These are phyloP conservation scores for Pammene fasciana DNA, from an alignment of 2,888 invertebrate genomes.

Conservation along the genomic window DNA sequence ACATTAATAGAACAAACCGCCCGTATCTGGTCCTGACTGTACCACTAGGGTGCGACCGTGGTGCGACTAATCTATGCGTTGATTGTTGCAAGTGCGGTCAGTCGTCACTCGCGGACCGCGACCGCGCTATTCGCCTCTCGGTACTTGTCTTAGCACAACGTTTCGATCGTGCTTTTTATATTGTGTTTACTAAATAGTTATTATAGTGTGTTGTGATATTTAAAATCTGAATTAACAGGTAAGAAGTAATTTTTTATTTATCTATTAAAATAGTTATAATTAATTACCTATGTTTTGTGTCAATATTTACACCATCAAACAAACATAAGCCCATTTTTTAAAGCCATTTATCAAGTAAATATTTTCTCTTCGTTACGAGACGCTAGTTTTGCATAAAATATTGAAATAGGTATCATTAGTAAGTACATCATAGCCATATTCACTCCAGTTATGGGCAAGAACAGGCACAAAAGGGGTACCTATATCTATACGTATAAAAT, in stretches of 20 bases:
- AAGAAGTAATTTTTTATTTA: neutral
- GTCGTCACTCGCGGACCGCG: neutral
- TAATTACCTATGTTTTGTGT: too few species aligned
- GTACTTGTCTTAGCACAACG: conserved; percentile 22
- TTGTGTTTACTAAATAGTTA: conserved; percentile 2
- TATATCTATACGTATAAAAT: too few species aligned
- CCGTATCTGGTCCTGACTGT: neutral
- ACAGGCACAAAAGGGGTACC: too few species aligned
- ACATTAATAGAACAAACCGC: too few species aligned
- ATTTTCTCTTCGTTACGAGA: too few species aligned
- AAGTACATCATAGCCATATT: too few species aligned
- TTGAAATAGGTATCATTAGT: too few species aligned
- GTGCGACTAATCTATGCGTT: conserved; percentile 15
- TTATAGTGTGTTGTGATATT: conserved; percentile 5
- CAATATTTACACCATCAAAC: too few species aligned
- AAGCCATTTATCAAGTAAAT: too few species aligned
- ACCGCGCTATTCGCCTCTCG: conserved; percentile 26
- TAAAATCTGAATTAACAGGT: conserved; percentile 14
- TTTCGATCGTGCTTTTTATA: neutral
- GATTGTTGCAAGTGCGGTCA: neutral
- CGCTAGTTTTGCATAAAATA: too few species aligned
- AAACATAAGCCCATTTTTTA: too few species aligned
- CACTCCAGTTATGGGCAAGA: too few species aligned
- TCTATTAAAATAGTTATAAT: neutral
- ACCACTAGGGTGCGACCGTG: neutral